Evolutionary conservation across 1,140 invertebrate species (phyloP), one percentile per base, ranked within the genome.

Genomic region (Vanessa tameamea): DNA sequence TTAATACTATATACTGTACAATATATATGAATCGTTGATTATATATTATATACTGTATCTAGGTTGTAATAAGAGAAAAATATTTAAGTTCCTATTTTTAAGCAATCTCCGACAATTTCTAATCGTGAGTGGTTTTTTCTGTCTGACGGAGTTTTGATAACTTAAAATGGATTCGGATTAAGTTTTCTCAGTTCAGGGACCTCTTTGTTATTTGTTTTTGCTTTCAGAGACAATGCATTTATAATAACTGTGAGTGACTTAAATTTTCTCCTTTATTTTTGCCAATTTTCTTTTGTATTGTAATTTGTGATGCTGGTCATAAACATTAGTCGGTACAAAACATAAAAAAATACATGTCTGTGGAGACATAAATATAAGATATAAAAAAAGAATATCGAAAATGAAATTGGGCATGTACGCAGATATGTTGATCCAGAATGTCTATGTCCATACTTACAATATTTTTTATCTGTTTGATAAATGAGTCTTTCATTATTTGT

Each of bases 41-140:
- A 55, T n/a, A n/a, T n/a, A n/a, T n/a, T n/a, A n/a, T n/a, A n/a
- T 55, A 7, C 5, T 55, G 7, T 55, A 9, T 55, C 8, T 8
- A 55, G 15, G 2, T 7, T 7, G n/a, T 55, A 55, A 55, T 20
- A n/a, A 20, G 51, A 55, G 5, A 55, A 55, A 55, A 55, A 55
- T 15, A n/a, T 43, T 8, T 11, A 55, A 55, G 51, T 16, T 55
- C n/a, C 1, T 7, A 50, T 53, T 37, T 53, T 53, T 43, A 31
- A 59, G 57, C 57, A 59, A 59, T 59, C 57, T 31, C 57, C 57
- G 57, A 59, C 57, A 31, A 67, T 31, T 67, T 67, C 50, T 37
- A 55, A 67, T 37, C 47, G 65, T 67, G 65, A 67, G 50, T 53
- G 65, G 65, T 67, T 67, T 67, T 67, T 67, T 67, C 48, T 67